Conservation (phyloP, 1,140 invertebrate genomes). For the Ceratina calcarata region DNA sequence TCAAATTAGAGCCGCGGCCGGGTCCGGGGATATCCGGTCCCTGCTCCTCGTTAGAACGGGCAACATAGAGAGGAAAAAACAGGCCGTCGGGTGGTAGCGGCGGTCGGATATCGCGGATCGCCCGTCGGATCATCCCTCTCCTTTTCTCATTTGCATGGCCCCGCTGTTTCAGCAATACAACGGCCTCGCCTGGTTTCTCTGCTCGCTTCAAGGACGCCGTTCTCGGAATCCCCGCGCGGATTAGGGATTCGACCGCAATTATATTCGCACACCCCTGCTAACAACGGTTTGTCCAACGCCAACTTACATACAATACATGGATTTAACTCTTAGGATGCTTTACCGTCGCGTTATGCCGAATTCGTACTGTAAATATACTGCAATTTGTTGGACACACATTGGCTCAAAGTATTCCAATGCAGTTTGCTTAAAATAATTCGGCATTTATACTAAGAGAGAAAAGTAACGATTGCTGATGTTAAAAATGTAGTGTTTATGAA, state of each 20-base stretch:
- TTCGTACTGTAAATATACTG: too few species aligned
- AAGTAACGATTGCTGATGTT: too few species aligned
- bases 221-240: slow-evolving; percentile 4
- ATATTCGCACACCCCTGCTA: slow-evolving; percentile 4
- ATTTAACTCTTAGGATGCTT: background rate
- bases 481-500: too few species aligned
- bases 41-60: background rate
- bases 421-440: too few species aligned
- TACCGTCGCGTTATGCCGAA: too few species aligned
- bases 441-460: too few species aligned
- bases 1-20: background rate
- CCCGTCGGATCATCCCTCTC: slow-evolving; percentile 18
- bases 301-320: background rate
- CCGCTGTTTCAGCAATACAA: slow-evolving; percentile 29
- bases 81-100: background rate
- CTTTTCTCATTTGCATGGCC: background rate
- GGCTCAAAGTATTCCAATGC: too few species aligned
- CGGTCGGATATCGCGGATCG: background rate
- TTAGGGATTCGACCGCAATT: background rate
- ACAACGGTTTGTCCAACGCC: slow-evolving; percentile 27
- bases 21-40: background rate
- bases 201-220: slow-evolving; percentile 9
- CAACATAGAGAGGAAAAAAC: background rate
- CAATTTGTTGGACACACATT: too few species aligned
- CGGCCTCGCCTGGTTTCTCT: too few species aligned